A percentile compares a stretch with the other conserved stretches of the same genome.
These are phyloP conservation scores for Serinus canaria DNA, from an alignment of 2,113 vertebrate genomes.

Conservation along the genomic window DNA sequence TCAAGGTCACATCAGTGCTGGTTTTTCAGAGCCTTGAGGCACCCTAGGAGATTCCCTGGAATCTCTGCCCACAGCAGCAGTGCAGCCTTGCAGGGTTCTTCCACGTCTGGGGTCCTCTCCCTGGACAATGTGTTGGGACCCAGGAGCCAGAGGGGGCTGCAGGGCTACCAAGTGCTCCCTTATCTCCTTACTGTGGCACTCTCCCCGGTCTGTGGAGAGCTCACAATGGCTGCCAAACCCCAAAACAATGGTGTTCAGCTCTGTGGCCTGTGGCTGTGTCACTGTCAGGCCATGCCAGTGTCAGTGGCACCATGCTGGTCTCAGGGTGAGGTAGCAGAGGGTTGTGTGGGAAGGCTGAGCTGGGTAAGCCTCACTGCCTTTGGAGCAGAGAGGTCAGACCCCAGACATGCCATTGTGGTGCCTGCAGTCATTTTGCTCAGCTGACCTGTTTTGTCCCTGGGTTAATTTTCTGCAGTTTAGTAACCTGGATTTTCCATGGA, in stretches of 20 bases:
- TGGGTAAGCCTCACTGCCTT: background rate
- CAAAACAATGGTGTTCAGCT: background rate
- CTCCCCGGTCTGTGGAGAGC: background rate
- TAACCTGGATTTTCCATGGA: background rate
- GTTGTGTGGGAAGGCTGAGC: background rate
- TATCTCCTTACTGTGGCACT: background rate
- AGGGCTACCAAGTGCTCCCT: background rate
- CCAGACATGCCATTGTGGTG: background rate
- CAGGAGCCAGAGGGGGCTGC: background rate
- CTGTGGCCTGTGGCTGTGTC: background rate
- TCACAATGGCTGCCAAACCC: background rate
- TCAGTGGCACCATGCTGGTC: accelerated
- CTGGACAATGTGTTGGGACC: background rate
- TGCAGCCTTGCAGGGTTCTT: background rate
- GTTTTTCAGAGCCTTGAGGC: background rate
- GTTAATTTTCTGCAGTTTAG: background rate
- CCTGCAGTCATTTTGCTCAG: background rate
- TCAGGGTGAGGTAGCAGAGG: accelerated
- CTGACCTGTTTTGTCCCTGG: background rate
- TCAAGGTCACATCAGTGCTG: background rate
- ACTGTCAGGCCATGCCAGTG: accelerated
- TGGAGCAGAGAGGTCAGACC: background rate
- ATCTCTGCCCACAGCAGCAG: background rate
- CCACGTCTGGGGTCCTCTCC: accelerated
- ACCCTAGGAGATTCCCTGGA: background rate